Evolutionary conservation across 2,888 invertebrate species (phyloP).

Genomic region (Ophion ventricosus): DNA sequence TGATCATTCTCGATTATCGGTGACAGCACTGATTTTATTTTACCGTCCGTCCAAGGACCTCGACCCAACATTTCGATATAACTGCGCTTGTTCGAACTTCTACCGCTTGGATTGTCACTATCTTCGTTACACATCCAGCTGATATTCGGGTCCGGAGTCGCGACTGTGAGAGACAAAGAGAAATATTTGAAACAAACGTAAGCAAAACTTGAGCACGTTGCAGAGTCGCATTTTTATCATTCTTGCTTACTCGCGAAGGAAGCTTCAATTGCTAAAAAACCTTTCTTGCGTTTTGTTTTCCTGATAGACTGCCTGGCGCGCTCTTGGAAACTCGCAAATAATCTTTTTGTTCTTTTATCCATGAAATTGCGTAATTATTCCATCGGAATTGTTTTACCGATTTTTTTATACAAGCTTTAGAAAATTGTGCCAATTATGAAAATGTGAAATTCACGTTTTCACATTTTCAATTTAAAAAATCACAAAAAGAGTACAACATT

Average conservation of each 20-base stretch:
- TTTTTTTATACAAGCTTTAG: neutral
- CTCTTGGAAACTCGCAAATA: too few relatives aligned
- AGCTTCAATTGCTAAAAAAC: too few relatives aligned
- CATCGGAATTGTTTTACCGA: neutral
- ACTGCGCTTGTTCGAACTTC: constrained; percentile 71
- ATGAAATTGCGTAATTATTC: neutral
- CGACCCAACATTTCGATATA: constrained; percentile 72
- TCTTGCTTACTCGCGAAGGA: too few relatives aligned
- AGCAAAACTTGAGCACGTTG: too few relatives aligned
- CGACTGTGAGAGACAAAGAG: constrained; percentile 50
- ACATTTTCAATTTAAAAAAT: too few relatives aligned
- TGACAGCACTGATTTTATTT: constrained; percentile 77
- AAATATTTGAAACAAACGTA: neutral
- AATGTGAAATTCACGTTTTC: too few relatives aligned
- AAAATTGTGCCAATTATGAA: constrained; percentile 1
- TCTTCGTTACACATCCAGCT: constrained; percentile 20
- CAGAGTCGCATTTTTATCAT: too few relatives aligned
- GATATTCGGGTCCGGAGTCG: constrained; percentile 67
- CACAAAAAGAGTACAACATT: too few relatives aligned
- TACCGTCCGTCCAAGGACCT: constrained; percentile 71
- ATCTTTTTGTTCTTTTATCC: neutral
- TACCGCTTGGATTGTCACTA: neutral
- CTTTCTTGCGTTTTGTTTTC: too few relatives aligned
- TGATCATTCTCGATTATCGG: constrained; percentile 79
- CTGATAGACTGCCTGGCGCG: too few relatives aligned